These are phyloP conservation scores for Macroramphosus scolopax DNA, from an alignment of 2,797 vertebrate genomes.

Conservation along the genomic window DNA sequence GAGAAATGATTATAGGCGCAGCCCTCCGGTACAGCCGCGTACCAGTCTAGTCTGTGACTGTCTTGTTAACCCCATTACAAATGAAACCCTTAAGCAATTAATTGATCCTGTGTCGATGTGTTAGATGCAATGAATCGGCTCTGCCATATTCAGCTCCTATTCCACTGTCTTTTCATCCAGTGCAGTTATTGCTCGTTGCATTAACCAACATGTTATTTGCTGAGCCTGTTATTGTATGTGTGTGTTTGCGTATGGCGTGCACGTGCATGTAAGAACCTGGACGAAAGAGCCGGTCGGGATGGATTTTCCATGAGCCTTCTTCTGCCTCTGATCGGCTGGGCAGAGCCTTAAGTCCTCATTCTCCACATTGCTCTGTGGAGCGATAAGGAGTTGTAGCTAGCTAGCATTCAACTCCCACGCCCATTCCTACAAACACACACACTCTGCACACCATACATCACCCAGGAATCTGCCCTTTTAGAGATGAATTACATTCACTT, in stretches of 20 bases:
- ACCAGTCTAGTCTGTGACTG: too few relatives aligned
- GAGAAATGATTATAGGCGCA: too few relatives aligned
- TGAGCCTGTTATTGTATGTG: constrained; percentile 25
- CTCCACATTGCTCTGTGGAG: constrained; percentile 67
- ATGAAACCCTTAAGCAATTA: too few relatives aligned
- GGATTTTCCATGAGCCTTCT: constrained; percentile 21
- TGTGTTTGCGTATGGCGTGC: background rate
- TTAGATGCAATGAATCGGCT: too few relatives aligned
- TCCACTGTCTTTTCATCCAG: constrained; percentile 5
- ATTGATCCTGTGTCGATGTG: too few relatives aligned
- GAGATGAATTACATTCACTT: constrained; percentile 64
- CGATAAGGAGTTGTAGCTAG: constrained; percentile 66
- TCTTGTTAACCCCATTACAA: too few relatives aligned
- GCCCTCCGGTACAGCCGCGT: too few relatives aligned
- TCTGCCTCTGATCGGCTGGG: constrained; percentile 63
- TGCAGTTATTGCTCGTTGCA: constrained; percentile 20
- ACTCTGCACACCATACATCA: constrained; percentile 54
- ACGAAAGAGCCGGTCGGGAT: background rate
- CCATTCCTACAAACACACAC: constrained; percentile 47
- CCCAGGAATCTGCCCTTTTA: constrained; percentile 69
- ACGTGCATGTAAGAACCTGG: constrained; percentile 3
- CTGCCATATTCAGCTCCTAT: constrained; percentile 17
- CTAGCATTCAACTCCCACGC: constrained; percentile 66
- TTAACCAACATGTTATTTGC: constrained; percentile 37
- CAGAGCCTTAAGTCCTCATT: constrained; percentile 69